These are phyloP conservation scores for Ancistrus triradiatus DNA, from an alignment of 2,113 vertebrate species.

Conservation along the genomic window DNA sequence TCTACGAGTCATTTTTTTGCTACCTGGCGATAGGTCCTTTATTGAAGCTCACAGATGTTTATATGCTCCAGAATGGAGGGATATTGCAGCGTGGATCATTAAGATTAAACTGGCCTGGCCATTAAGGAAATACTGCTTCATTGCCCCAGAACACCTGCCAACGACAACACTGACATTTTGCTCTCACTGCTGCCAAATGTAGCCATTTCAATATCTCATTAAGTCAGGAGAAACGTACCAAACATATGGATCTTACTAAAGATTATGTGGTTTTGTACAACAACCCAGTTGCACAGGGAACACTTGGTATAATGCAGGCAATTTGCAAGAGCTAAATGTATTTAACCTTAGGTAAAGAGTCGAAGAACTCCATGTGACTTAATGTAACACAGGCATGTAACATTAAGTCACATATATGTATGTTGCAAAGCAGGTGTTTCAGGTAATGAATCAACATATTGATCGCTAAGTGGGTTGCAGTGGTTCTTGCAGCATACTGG, in stretches of 20 bases:
- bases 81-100: conserved; percentile 49
- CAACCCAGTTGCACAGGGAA: not conserved
- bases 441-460: conserved; percentile 76
- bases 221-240: conserved; percentile 13
- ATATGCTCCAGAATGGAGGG: conserved; percentile 42
- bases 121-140: conserved; percentile 44
- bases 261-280: too few relatives aligned
- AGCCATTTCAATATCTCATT: conserved; percentile 38
- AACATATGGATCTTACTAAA: conserved; percentile 30
- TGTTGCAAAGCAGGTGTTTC: conserved; percentile 77
- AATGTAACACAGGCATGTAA: too few relatives aligned
- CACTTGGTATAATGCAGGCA: too few relatives aligned
- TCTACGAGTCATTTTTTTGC: conserved; percentile 41
- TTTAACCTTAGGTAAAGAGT: not conserved
- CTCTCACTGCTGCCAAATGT: conserved; percentile 17
- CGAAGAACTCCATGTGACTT: not conserved
- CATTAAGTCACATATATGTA: too few relatives aligned
- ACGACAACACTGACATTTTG: conserved; percentile 28
- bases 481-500: conserved; percentile 47
- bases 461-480: conserved; percentile 73
- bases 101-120: conserved; percentile 43
- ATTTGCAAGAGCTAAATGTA: not conserved
- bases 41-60: conserved; percentile 46
- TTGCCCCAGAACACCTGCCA: conserved; percentile 33
- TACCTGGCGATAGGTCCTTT: conserved; percentile 42